phyloP scores from a whole-genome alignment of 2,797 vertebrate genomes.

The Synanceia verrucosa region DNA sequence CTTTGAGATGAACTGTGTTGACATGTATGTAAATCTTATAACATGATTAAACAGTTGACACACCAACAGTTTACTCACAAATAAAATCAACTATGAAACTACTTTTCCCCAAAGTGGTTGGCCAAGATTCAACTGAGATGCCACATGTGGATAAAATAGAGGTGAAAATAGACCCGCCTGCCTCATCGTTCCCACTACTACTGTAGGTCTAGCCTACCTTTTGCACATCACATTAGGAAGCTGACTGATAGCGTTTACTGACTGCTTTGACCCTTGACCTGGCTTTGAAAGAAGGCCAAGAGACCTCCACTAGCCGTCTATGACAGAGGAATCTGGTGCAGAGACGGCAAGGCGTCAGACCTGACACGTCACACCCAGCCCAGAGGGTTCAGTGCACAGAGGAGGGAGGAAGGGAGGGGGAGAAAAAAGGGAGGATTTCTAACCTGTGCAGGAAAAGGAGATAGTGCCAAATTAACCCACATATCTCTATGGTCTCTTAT shows the following conservation, averaged over 20 bases:
- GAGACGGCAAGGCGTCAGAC: slow-evolving; percentile 76
- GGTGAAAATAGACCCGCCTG: not conserved
- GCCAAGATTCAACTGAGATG: slow-evolving; percentile 9
- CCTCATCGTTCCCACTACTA: slow-evolving; percentile 16
- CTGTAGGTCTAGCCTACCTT: slow-evolving; percentile 20
- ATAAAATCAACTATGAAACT: not conserved
- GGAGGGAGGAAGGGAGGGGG: slow-evolving; percentile 26
- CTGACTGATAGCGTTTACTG: slow-evolving; percentile 69
- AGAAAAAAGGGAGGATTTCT: slow-evolving; percentile 44
- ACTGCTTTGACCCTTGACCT: slow-evolving; percentile 76
- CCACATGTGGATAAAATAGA: not conserved
- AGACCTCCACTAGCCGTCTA: slow-evolving; percentile 60
- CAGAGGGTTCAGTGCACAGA: slow-evolving; percentile 40
- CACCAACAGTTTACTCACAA: not conserved
- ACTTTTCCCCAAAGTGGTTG: not conserved
- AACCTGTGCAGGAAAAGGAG: slow-evolving; percentile 39
- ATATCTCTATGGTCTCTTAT: slow-evolving; percentile 27
- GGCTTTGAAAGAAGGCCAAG: slow-evolving; percentile 71
- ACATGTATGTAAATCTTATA: not conserved
- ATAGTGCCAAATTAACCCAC: slow-evolving; percentile 23
- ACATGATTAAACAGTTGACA: not conserved
- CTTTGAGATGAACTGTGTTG: not conserved
- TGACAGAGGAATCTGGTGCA: slow-evolving; percentile 78
- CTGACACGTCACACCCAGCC: slow-evolving; percentile 66
- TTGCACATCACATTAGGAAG: slow-evolving; percentile 36